These are phyloP conservation scores for Ornithoptera alexandrae DNA, from an alignment of 2,888 invertebrate genomes.

Conservation along the genomic window DNA sequence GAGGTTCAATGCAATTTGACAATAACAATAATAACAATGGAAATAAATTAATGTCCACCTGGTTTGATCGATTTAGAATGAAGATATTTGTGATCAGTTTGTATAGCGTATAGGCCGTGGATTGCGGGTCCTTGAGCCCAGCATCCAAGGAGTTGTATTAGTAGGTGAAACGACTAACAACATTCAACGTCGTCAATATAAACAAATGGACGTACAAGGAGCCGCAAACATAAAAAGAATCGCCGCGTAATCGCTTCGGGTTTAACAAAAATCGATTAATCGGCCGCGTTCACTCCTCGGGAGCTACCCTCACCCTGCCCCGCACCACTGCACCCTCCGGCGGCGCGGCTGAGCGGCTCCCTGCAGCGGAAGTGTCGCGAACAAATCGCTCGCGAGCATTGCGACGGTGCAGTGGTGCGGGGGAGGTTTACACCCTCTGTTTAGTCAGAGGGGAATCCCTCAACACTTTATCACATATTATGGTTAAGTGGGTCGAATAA, in stretches of 20 bases:
- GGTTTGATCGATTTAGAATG: no score
- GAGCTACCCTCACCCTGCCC: slow-evolving; percentile 36
- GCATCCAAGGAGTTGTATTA: no score
- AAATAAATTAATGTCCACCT: no score
- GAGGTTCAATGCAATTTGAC: no score
- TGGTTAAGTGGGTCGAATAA: slow-evolving; percentile 39
- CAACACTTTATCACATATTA: slow-evolving; percentile 42
- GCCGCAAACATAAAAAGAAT: slow-evolving; percentile 32
- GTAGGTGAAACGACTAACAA: no score
- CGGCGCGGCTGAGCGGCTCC: neutral
- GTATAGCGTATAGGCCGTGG: no score
- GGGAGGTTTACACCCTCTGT: slow-evolving; percentile 37
- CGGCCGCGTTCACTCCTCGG: slow-evolving; percentile 40
- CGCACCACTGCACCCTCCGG: slow-evolving; percentile 30
- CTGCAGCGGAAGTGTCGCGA: neutral
- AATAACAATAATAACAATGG: no score
- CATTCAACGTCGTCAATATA: no score
- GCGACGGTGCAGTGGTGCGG: slow-evolving; percentile 1
- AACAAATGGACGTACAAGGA: slow-evolving; percentile 9
- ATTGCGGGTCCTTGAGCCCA: no score
- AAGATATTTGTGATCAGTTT: no score
- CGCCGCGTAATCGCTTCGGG: slow-evolving; percentile 37
- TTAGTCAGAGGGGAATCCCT: slow-evolving; percentile 38
- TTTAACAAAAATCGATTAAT: slow-evolving; percentile 50
- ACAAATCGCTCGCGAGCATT: neutral